Conservation (phyloP, 2,113 vertebrate species). For the Neolamprologus fasciatus region DNA sequence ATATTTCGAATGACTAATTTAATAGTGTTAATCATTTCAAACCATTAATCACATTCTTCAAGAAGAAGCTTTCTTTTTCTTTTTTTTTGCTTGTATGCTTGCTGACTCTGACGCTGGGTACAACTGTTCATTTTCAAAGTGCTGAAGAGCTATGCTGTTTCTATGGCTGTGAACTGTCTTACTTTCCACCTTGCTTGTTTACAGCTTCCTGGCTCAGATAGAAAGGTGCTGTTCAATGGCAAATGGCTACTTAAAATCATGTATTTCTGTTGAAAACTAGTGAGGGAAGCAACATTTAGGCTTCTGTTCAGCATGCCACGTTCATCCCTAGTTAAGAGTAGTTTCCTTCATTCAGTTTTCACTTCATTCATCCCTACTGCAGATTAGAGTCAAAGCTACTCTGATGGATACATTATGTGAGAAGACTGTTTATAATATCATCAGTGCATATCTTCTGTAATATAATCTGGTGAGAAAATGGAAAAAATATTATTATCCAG, state of each 20-base stretch:
- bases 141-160: not conserved
- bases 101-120: not conserved
- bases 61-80: not conserved
- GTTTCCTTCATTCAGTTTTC: not conserved
- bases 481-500: not conserved
- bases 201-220: not conserved
- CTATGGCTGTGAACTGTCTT: not conserved
- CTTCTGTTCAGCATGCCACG: not conserved
- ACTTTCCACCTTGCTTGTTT: fast-evolving
- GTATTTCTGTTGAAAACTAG: not conserved
- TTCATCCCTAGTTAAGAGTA: not conserved
- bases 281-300: not conserved
- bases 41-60: not conserved
- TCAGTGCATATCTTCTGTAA: not conserved
- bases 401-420: not conserved
- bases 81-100: not conserved
- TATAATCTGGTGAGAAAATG: not conserved
- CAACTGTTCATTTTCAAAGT: not conserved
- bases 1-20: fast-evolving
- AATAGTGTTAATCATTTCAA: not conserved
- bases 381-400: not conserved
- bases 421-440: not conserved
- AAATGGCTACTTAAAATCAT: not conserved
- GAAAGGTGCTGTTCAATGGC: not conserved
- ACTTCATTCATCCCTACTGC: not conserved